Percentiles rank a stretch among this genome's conserved stretches.
phyloP scores from a whole-genome alignment of 2,888 invertebrate species.

The Hedychridium roseum region DNA sequence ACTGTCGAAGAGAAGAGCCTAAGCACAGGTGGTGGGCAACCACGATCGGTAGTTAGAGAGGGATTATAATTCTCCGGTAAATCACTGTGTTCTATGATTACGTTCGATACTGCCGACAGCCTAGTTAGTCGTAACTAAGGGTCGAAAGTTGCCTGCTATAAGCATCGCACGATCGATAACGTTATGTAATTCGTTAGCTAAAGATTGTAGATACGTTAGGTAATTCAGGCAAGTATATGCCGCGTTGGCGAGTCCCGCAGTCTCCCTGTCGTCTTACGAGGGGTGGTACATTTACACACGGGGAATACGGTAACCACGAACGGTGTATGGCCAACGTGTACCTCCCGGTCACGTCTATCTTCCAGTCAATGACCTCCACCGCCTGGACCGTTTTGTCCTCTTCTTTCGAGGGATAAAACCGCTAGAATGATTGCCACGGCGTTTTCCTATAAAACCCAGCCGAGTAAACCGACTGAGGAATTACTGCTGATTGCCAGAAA shows the following conservation, averaged over 20 bases:
- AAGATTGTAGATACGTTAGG: conserved; percentile 27
- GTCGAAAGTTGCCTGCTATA: no score
- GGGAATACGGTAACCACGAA: conserved; percentile 26
- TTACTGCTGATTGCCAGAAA: no score
- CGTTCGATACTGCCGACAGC: no score
- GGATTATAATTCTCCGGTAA: no score
- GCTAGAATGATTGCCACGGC: conserved; percentile 2
- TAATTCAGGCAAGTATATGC: conserved; percentile 22
- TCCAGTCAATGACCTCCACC: conserved; percentile 35
- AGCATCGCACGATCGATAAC: not conserved
- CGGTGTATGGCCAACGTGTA: conserved; percentile 33
- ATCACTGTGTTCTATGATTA: no score
- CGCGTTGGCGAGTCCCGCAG: conserved; percentile 19
- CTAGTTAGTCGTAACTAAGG: no score
- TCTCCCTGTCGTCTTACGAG: no score
- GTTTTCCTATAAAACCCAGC: no score
- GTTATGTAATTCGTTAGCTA: conserved; percentile 1
- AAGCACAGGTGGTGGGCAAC: no score
- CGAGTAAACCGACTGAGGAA: no score
- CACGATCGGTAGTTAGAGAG: no score
- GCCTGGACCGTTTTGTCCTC: conserved; percentile 16
- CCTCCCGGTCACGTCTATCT: conserved; percentile 37
- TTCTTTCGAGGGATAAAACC: conserved; percentile 6
- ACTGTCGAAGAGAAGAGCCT: no score
- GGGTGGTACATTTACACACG: conserved; percentile 15